Percentiles rank a stretch among this genome's conserved stretches.
phyloP scores from a whole-genome alignment of 2,113 vertebrate species.

The Mastomys coucha region DNA sequence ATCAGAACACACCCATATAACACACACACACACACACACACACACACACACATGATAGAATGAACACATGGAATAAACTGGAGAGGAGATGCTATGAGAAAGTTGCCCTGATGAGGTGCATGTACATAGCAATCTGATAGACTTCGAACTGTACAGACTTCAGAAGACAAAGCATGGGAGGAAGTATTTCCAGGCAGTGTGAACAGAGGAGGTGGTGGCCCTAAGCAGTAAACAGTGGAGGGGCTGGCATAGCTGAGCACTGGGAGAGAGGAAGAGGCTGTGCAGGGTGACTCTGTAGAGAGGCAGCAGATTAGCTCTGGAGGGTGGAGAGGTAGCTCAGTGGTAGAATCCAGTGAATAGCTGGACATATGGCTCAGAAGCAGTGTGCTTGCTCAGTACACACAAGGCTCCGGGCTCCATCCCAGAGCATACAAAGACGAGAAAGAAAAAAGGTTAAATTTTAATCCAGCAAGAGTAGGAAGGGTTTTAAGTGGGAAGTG shows the following conservation, averaged over 20 bases:
- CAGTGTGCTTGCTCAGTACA: not conserved
- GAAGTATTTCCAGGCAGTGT: not conserved
- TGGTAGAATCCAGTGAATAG: not conserved
- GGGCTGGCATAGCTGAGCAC: not conserved
- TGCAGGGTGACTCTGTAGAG: too few species aligned
- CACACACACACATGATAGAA: not conserved
- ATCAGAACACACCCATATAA: not conserved
- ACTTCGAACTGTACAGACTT: not conserved
- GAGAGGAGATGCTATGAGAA: not conserved
- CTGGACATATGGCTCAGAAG: not conserved
- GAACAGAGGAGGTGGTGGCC: not conserved
- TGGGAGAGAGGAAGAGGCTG: not conserved
- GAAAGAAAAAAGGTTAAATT: not conserved
- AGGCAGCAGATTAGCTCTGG: not conserved
- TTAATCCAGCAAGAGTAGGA: not conserved
- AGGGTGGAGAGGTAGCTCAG: not conserved
- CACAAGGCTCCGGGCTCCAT: too few species aligned
- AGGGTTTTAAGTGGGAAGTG: not conserved
- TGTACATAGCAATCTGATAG: not conserved
- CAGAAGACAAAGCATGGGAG: not conserved
- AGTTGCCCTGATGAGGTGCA: not conserved
- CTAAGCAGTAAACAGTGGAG: not conserved
- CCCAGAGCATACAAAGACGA: not conserved
- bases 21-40: not conserved
- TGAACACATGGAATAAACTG: not conserved